Evolutionary conservation across 2,797 vertebrate genomes (phyloP).

Genomic region (Micropoecilia bifurca): DNA sequence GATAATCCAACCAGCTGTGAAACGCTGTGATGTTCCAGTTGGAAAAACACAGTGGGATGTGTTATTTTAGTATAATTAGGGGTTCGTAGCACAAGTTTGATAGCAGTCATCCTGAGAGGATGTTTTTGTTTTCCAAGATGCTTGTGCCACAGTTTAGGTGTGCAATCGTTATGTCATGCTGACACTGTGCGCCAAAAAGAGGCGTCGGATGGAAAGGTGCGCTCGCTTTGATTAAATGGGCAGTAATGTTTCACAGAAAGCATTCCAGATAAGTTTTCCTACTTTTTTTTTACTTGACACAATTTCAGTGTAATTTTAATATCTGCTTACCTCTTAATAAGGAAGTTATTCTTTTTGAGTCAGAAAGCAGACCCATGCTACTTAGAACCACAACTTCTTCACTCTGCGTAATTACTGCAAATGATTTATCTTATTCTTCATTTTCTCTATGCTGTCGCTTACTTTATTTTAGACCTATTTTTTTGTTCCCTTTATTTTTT

Average conservation of each 20-base stretch:
- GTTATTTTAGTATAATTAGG: slow-evolving; percentile 30
- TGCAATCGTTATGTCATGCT: slow-evolving; percentile 10
- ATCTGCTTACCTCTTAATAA: not conserved
- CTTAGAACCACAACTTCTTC: not conserved
- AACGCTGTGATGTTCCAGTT: slow-evolving; percentile 20
- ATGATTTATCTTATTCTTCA: not conserved
- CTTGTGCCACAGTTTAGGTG: slow-evolving; percentile 3
- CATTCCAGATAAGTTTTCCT: not conserved
- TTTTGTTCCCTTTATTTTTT: not conserved
- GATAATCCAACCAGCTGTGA: slow-evolving; percentile 20
- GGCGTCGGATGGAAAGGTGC: not conserved
- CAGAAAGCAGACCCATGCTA: not conserved
- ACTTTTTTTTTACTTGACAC: not conserved
- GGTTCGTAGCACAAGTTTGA: slow-evolving; percentile 10
- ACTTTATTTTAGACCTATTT: not conserved
- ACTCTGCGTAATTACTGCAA: not conserved
- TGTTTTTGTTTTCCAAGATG: slow-evolving; percentile 21
- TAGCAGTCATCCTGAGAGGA: slow-evolving; percentile 5
- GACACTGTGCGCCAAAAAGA: not conserved
- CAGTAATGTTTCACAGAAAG: not conserved
- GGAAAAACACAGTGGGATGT: slow-evolving; percentile 9
- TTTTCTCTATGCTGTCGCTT: not conserved
- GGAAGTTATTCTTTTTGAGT: not conserved
- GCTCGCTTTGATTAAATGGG: not conserved
- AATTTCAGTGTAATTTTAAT: not conserved